Evolutionary conservation across 1,140 invertebrate species (phyloP).

Genomic region (Rhopalosiphum padi): DNA sequence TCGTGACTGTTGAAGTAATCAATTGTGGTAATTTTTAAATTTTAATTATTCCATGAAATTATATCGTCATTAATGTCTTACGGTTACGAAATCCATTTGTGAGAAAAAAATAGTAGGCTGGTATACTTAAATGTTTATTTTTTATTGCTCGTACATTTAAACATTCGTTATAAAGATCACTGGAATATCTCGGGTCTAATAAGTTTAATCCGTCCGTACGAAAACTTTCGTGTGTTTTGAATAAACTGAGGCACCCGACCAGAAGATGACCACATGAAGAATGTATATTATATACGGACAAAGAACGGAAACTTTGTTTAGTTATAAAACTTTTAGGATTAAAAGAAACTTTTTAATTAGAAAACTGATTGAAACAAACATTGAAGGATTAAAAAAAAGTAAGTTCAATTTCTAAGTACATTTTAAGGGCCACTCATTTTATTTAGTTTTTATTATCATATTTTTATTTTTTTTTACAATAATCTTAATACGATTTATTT

Average conservation of each 20-base stretch:
- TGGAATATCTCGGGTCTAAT: background rate
- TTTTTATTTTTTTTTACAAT: background rate
- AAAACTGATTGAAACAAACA: constrained; percentile 3
- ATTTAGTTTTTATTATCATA: constrained; percentile 12
- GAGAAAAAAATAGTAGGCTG: background rate
- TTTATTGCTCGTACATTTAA: background rate
- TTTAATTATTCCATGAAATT: background rate
- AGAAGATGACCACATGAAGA: constrained; percentile 41
- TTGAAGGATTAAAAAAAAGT: constrained; percentile 20
- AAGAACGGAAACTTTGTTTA: background rate
- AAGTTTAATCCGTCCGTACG: background rate
- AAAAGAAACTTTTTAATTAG: constrained; percentile 35
- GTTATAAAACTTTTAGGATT: constrained; percentile 30
- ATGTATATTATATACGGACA: background rate
- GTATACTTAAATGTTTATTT: background rate
- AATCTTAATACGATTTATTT: constrained; percentile 36
- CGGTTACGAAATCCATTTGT: background rate
- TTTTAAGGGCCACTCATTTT: background rate
- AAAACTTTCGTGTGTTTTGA: constrained; percentile 40
- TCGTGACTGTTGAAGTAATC: background rate
- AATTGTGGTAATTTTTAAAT: background rate
- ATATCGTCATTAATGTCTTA: background rate
- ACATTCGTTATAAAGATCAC: constrained; percentile 18
- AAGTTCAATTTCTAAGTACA: background rate
- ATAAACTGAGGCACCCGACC: constrained; percentile 25